phyloP scores from a whole-genome alignment of 2,888 invertebrate genomes.

The Watsonalla binaria region DNA sequence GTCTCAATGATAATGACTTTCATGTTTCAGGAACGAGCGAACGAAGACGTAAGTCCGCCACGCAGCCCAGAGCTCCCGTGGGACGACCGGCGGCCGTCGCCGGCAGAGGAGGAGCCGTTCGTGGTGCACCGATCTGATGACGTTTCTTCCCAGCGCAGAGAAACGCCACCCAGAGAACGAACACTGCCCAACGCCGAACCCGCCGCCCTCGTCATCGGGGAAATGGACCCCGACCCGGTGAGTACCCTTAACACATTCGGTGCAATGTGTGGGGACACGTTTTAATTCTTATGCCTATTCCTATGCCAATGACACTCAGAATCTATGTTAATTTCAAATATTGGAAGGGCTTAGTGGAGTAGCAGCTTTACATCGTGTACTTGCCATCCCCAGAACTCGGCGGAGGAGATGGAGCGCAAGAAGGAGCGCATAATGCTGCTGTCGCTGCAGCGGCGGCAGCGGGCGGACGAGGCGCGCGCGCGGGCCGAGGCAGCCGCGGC shows the following conservation, averaged over 20 bases:
- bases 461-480: constrained; percentile 91
- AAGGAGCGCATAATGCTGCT: constrained; percentile 94
- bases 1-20: too few species aligned
- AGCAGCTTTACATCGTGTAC: too few species aligned
- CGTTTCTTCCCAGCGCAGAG: constrained; percentile 35
- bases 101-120: constrained; percentile 36
- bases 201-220: constrained; percentile 66
- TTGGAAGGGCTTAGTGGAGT: too few species aligned
- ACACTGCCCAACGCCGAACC: constrained; percentile 44
- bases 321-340: too few species aligned
- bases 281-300: not conserved
- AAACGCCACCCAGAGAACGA: constrained; percentile 41
- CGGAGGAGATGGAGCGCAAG: constrained; percentile 95
- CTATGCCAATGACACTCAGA: too few species aligned
- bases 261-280: too few species aligned
- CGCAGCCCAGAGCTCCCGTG: constrained; percentile 34
- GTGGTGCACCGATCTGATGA: constrained; percentile 38
- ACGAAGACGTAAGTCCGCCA: constrained; percentile 50
- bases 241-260: constrained; percentile 12
- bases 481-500: constrained; percentile 85
- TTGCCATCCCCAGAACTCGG: constrained; percentile 80
- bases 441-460: constrained; percentile 93
- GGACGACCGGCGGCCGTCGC: constrained; percentile 37
- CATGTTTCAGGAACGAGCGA: constrained; percentile 57
- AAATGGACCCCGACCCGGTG: constrained; percentile 65